Evolutionary conservation across 2,797 vertebrate species (phyloP), one percentile per base, ranked within the genome.

Genomic region (Enteromius thamalakanensis): DNA sequence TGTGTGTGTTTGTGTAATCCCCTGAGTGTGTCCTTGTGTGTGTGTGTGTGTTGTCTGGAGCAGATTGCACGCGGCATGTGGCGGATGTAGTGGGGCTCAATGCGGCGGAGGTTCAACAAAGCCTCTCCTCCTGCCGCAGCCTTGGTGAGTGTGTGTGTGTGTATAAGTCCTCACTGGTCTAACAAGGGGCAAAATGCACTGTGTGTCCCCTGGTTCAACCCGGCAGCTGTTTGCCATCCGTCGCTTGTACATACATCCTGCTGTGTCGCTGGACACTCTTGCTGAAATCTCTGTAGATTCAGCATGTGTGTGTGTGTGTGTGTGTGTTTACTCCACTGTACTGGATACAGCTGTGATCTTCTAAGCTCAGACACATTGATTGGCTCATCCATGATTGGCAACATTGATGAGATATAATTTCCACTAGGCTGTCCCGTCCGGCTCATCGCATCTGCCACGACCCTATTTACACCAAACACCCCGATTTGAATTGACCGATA

Each of bases 21-120:
- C 71, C 21, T 14, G 80, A 62, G 78, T 89, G 90, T 87, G 85
- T 80, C 84, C 64, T 14, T 45, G 42, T 42, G 62, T 76, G 71
- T 82, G 32, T 80, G 26, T 81, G 78, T 85, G 62, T 79, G 76
- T 75, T 26, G 55, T 87, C 77, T 80, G 72, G 82, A 87, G 85
- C 89, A 89, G 88, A 89, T 88, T 87, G 86, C 34, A 26, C 87
- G 7, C 80, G 76, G 87, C 84, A 87, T 87, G 87, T 83, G 84
- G 87, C 80, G 86, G 87, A 88, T 86, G 81, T 88, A 87, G 76
- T 60, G 14, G 26, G 65, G 85, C 85, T 87, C 83, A 65, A 81
- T 55, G 47, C 40, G 70, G 67, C 45, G 81, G 84, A 91, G 87
- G 89, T 89, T 86, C 90, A 76, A 81, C 62, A 87, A 86, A 89